phyloP scores from a whole-genome alignment of 2,797 vertebrate species.

The Parauchenoglanis ngamensis region DNA sequence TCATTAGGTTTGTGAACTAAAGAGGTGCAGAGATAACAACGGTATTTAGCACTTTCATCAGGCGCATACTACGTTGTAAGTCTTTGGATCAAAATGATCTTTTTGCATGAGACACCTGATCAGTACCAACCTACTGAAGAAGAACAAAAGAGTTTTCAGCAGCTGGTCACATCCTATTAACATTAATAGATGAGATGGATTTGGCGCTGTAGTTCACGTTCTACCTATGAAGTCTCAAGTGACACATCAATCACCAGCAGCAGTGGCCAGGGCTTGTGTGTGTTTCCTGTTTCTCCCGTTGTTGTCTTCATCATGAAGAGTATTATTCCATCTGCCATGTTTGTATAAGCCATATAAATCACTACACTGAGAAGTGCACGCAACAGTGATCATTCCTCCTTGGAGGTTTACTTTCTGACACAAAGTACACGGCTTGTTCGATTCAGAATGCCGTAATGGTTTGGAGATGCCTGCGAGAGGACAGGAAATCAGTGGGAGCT shows the following conservation, averaged over 20 bases:
- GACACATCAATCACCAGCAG: slow-evolving; percentile 42
- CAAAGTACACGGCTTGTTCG: slow-evolving; percentile 44
- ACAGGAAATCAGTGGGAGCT: slow-evolving; percentile 51
- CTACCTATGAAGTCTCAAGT: slow-evolving; percentile 28
- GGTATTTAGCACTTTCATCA: neutral
- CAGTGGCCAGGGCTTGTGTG: slow-evolving; percentile 26
- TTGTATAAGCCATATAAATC: slow-evolving; percentile 55
- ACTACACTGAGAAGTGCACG: slow-evolving; percentile 39
- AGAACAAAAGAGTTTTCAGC: slow-evolving; percentile 4
- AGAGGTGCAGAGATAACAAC: neutral
- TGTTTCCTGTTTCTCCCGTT: slow-evolving; percentile 41
- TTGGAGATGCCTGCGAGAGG: slow-evolving; percentile 43
- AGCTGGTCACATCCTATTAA: slow-evolving; percentile 7
- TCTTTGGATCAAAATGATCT: neutral
- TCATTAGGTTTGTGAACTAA: neutral
- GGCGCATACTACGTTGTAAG: neutral
- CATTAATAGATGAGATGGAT: slow-evolving; percentile 22
- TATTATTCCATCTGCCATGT: slow-evolving; percentile 57
- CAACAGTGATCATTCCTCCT: slow-evolving; percentile 49
- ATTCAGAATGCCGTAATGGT: slow-evolving; percentile 50
- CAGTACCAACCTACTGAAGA: neutral
- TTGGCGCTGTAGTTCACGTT: slow-evolving; percentile 22
- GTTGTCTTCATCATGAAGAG: slow-evolving; percentile 56
- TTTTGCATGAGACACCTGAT: neutral
- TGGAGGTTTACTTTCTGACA: slow-evolving; percentile 50